phyloP scores from a whole-genome alignment of 37 sponge, comb jelly and placozoan genomes.

The Crambe crambe region DNA sequence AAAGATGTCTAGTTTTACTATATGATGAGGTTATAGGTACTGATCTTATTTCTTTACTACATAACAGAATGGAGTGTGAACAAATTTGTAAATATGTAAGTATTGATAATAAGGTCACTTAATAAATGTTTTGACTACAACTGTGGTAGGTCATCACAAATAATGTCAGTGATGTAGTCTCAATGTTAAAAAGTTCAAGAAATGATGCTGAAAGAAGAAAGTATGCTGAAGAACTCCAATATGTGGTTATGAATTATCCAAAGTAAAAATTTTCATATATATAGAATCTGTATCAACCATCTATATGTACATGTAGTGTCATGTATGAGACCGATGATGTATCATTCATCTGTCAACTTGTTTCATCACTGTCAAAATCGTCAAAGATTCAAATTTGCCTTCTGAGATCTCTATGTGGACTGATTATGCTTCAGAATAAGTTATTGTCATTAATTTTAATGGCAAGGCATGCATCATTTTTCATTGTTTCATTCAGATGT shows the following conservation, averaged over 20 bases:
- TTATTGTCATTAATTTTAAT: no score
- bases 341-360: neutral
- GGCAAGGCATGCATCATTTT: no score
- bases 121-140: no score
- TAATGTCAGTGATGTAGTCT: no score
- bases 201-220: neutral
- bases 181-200: neutral
- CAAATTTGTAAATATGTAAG: neutral
- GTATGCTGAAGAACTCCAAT: neutral
- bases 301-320: neutral
- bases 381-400: neutral
- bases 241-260: neutral
- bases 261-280: neutral
- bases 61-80: neutral
- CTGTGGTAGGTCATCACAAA: no score
- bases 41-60: no score
- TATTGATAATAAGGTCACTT: neutral
- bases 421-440: neutral
- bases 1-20: neutral
- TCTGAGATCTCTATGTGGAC: neutral
- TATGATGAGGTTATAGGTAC: neutral
- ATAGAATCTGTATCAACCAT: no score
- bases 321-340: neutral
- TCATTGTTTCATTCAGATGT: no score
- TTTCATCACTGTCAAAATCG: neutral